These are phyloP conservation scores for Cacatua alba DNA, from an alignment of 2,113 vertebrate species.

Conservation along the genomic window DNA sequence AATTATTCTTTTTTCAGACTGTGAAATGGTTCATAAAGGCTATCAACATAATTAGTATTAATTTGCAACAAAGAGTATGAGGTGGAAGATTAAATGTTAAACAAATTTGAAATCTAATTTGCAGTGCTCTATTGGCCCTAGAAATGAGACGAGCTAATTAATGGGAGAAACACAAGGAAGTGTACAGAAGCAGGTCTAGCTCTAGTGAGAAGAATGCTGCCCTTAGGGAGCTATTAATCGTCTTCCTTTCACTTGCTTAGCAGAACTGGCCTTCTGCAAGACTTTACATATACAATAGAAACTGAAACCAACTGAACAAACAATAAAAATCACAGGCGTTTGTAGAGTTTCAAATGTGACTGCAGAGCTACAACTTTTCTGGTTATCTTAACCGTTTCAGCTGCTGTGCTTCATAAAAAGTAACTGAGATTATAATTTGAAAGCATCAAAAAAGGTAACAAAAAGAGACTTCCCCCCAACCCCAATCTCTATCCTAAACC, in stretches of 20 bases:
- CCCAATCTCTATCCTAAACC: neutral
- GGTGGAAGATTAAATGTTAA: neutral
- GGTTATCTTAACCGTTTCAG: neutral
- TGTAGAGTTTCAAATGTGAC: neutral
- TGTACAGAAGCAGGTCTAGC: neutral
- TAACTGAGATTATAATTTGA: neutral
- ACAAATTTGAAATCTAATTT: neutral
- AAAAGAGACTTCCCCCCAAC: neutral
- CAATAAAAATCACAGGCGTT: neutral
- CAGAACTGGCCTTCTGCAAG: neutral
- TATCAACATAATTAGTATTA: neutral
- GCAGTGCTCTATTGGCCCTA: neutral
- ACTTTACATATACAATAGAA: neutral
- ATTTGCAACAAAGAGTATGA: neutral
- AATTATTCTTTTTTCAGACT: neutral
- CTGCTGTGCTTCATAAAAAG: neutral
- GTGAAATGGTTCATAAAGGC: neutral
- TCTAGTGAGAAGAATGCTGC: neutral
- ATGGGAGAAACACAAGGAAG: neutral
- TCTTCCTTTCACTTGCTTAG: neutral
- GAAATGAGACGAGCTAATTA: neutral
- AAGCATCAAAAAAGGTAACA: neutral
- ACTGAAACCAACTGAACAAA: neutral
- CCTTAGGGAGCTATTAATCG: neutral
- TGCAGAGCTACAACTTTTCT: neutral